phyloP scores from a whole-genome alignment of 2,888 invertebrate genomes.

The Agrochola litura region DNA sequence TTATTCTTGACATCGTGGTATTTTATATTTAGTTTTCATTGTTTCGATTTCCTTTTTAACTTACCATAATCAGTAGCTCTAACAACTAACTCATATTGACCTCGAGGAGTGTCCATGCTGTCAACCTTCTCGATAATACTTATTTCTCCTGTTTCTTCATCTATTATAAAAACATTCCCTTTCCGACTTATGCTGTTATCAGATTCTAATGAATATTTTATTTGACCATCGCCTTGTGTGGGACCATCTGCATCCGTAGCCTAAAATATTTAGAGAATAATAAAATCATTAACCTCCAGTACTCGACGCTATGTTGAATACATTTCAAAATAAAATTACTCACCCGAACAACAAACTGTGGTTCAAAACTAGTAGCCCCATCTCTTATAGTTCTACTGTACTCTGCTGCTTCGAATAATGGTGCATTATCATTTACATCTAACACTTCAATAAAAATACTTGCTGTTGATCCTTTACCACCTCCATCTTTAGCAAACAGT shows the following conservation, averaged over 20 bases:
- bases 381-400: constrained; percentile 95
- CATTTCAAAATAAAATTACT: constrained; percentile 55
- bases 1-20: not conserved
- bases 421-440: constrained; percentile 95
- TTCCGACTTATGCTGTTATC: constrained; percentile 92
- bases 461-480: constrained; percentile 93
- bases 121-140: constrained; percentile 91
- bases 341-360: constrained; percentile 94
- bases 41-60: not conserved
- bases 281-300: not conserved
- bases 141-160: constrained; percentile 93
- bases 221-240: constrained; percentile 92
- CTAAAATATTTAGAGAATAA: constrained; percentile 72
- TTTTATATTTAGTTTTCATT: too few relatives aligned
- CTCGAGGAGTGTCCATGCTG: constrained; percentile 94
- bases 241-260: constrained; percentile 95
- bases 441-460: constrained; percentile 93
- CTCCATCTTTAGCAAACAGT: constrained; percentile 95
- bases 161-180: constrained; percentile 92
- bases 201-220: constrained; percentile 92
- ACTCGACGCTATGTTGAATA: not conserved
- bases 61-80: constrained; percentile 93
- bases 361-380: constrained; percentile 94
- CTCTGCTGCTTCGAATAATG: constrained; percentile 92
- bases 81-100: constrained; percentile 93